Evolutionary conservation across 1,140 invertebrate species (phyloP).

Genomic region (fruit fly (Drosophila melanogaster)): DNA sequence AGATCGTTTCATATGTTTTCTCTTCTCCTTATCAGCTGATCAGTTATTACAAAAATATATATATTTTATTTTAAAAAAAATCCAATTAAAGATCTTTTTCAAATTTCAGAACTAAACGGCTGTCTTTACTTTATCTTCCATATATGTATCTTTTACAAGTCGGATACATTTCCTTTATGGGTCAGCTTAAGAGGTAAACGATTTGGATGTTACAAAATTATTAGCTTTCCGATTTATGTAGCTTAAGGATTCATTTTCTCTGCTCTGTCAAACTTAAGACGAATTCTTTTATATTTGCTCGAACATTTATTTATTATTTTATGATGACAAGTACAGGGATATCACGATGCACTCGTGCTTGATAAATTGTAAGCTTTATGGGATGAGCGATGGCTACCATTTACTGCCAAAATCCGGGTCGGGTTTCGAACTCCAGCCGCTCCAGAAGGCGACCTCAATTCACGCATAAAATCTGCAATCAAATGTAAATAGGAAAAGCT

Average conservation of each 20-base stretch:
- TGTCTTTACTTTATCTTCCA: no score
- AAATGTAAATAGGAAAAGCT: slow-evolving; percentile 76
- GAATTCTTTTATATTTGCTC: background rate
- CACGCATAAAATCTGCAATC: slow-evolving; percentile 72
- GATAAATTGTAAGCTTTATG: slow-evolving; percentile 38
- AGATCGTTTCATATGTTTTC: background rate
- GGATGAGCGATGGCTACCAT: slow-evolving; percentile 43
- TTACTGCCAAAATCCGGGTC: slow-evolving; percentile 33
- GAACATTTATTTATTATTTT: background rate
- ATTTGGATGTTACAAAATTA: no score
- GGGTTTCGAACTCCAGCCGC: background rate
- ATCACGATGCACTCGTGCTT: slow-evolving; percentile 18
- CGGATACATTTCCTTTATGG: no score
- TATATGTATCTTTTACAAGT: no score
- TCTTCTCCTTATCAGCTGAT: background rate
- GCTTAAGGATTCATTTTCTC: background rate
- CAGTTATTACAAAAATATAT: no score
- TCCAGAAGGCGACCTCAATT: slow-evolving; percentile 37
- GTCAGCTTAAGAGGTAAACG: no score
- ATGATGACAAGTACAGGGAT: slow-evolving; percentile 16
- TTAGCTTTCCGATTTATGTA: background rate
- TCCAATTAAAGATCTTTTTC: no score
- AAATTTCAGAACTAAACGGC: no score
- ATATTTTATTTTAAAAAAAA: no score
- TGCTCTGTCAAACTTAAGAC: background rate